phyloP scores from a whole-genome alignment of 2,113 vertebrate genomes.

The Athene cunicularia region DNA sequence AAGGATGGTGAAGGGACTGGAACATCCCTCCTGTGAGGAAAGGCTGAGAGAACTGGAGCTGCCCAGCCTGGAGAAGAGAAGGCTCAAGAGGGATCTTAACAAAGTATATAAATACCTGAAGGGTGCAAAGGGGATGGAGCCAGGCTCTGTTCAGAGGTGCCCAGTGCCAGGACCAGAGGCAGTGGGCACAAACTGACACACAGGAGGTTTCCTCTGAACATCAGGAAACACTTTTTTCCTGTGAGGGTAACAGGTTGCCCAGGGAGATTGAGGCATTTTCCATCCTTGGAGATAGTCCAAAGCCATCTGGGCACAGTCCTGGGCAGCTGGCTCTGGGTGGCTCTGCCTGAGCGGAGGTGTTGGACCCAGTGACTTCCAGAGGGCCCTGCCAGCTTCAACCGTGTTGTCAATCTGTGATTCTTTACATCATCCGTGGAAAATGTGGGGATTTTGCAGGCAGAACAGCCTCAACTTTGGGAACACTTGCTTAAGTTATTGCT shows the following conservation, averaged over 20 bases:
- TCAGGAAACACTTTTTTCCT: fast-evolving
- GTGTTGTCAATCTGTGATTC: not conserved
- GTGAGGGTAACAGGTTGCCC: not conserved
- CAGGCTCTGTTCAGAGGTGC: not conserved
- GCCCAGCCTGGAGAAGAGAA: not conserved
- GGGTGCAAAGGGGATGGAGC: fast-evolving
- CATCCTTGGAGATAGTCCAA: not conserved
- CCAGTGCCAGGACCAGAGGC: not conserved
- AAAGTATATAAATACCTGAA: too few relatives aligned
- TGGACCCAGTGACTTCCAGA: not conserved
- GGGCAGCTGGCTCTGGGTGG: not conserved
- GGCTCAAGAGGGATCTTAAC: not conserved
- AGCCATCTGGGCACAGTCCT: fast-evolving
- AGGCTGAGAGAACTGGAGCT: not conserved
- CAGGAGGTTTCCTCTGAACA: not conserved
- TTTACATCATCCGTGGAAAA: not conserved
- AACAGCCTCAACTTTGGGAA: not conserved
- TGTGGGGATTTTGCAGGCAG: fast-evolving
- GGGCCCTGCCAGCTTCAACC: not conserved
- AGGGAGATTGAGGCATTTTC: not conserved
- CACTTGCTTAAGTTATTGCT: not conserved
- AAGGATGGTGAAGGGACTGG: not conserved
- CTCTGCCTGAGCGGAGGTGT: not conserved
- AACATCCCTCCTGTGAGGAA: not conserved
- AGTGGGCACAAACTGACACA: not conserved